These are phyloP conservation scores for Tetramorium alpestre DNA, from an alignment of 1,140 invertebrate genomes.

Conservation along the genomic window DNA sequence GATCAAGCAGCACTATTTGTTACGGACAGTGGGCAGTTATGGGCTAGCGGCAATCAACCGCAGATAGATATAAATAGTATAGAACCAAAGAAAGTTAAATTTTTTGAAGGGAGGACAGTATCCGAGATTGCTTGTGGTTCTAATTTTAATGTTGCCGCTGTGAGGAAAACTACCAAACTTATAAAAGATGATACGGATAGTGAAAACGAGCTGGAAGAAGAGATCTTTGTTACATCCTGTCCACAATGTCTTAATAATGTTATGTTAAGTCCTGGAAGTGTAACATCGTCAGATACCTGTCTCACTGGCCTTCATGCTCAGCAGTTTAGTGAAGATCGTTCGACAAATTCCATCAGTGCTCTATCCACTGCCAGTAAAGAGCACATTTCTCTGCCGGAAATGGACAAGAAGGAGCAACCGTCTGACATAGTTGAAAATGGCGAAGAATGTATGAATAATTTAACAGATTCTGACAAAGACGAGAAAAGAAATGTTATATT, in stretches of 20 bases:
- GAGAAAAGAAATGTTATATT: slow-evolving; percentile 89
- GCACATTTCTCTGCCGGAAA: slow-evolving; percentile 63
- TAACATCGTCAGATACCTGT: slow-evolving; percentile 85
- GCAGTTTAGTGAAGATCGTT: slow-evolving; percentile 86
- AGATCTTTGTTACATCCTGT: slow-evolving; percentile 89
- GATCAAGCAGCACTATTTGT: slow-evolving; percentile 88
- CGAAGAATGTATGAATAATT: slow-evolving; percentile 78
- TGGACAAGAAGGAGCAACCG: slow-evolving; percentile 68
- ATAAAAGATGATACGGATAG: slow-evolving; percentile 87
- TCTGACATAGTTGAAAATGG: slow-evolving; percentile 76
- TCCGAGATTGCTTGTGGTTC: slow-evolving; percentile 88
- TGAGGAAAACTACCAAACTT: slow-evolving; percentile 87
- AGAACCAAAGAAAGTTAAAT: slow-evolving; percentile 88
- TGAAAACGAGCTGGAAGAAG: slow-evolving; percentile 87
- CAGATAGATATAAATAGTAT: slow-evolving; percentile 88
- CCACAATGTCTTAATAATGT: slow-evolving; percentile 87
- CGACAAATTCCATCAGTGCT: slow-evolving; percentile 84
- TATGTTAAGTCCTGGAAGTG: slow-evolving; percentile 78
- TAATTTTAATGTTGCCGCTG: slow-evolving; percentile 89
- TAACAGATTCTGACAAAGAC: slow-evolving; percentile 84
- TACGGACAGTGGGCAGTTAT: slow-evolving; percentile 90
- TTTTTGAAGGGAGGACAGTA: slow-evolving; percentile 89
- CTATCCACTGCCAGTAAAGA: slow-evolving; percentile 84
- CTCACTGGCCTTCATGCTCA: slow-evolving; percentile 83
- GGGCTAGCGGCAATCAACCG: slow-evolving; percentile 90